Conservation (phyloP, 2,888 invertebrate genomes). For the Pogonocherus hispidulus region DNA sequence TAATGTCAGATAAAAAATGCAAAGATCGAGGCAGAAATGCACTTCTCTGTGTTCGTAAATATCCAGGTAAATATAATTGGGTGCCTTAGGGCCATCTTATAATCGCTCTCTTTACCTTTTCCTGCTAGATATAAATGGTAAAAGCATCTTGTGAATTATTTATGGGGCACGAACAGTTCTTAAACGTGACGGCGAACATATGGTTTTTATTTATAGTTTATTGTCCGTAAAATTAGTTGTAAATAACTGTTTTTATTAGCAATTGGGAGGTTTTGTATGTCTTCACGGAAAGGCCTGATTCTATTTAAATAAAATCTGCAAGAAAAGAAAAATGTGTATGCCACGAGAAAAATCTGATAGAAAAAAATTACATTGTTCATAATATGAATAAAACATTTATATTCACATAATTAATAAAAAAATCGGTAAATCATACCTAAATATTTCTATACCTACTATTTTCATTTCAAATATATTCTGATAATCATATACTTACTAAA, state of each 20-base stretch:
- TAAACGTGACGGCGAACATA: conserved; percentile 14
- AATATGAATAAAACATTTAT: no score
- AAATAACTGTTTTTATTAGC: conserved; percentile 14
- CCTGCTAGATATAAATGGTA: not conserved
- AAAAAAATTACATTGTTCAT: no score
- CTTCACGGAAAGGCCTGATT: no score
- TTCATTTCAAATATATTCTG: no score
- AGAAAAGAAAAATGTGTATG: no score
- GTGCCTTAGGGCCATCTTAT: not conserved
- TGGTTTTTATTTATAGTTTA: conserved; percentile 24
- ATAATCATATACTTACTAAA: no score
- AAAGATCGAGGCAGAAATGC: not conserved
- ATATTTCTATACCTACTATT: no score
- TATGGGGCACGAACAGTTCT: conserved; percentile 16
- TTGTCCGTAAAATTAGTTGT: not conserved
- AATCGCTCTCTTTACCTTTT: not conserved
- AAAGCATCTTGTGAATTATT: conserved; percentile 11
- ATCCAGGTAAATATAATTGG: not conserved
- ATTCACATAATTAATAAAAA: no score
- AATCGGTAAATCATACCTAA: no score
- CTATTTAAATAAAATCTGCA: no score
- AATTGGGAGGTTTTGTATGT: not conserved
- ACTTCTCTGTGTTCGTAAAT: not conserved
- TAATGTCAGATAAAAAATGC: not conserved
- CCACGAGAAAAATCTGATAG: no score